Conservation (phyloP, 1,140 invertebrate species). For the Paraescarpia echinospica region DNA sequence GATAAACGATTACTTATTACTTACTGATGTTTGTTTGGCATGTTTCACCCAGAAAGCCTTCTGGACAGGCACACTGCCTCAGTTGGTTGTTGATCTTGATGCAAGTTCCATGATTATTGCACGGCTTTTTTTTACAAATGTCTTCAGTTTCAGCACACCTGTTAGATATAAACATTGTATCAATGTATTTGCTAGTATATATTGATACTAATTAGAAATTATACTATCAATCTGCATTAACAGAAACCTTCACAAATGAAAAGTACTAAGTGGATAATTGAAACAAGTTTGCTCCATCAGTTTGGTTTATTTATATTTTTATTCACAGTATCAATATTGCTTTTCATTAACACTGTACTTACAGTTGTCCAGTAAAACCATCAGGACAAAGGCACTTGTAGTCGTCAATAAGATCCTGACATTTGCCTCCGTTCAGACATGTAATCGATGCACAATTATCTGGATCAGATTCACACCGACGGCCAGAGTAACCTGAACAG, state of each 20-base stretch:
- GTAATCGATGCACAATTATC: not conserved
- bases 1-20: not conserved
- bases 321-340: too few species aligned
- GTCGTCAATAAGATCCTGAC: constrained; percentile 5
- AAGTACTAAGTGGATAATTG: too few species aligned
- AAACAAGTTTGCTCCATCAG: too few species aligned
- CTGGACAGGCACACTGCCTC: not conserved
- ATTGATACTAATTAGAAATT: not conserved
- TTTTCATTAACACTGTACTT: not conserved
- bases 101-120: not conserved
- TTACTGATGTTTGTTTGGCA: not conserved
- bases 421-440: constrained; percentile 11
- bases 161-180: not conserved
- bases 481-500: not conserved
- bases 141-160: not conserved
- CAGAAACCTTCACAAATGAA: too few species aligned
- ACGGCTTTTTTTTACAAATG: not conserved
- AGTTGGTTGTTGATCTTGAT: not conserved
- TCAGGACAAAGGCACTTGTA: constrained; percentile 12
- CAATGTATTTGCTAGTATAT: not conserved
- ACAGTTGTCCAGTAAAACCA: not conserved
- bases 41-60: not conserved
- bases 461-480: not conserved
- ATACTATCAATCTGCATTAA: too few species aligned
- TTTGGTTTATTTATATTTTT: too few species aligned